Percentiles rank a stretch among this genome's conserved stretches.
Conservation (phyloP, 2,888 invertebrate species). For the Lycophotia porphyrea region DNA sequence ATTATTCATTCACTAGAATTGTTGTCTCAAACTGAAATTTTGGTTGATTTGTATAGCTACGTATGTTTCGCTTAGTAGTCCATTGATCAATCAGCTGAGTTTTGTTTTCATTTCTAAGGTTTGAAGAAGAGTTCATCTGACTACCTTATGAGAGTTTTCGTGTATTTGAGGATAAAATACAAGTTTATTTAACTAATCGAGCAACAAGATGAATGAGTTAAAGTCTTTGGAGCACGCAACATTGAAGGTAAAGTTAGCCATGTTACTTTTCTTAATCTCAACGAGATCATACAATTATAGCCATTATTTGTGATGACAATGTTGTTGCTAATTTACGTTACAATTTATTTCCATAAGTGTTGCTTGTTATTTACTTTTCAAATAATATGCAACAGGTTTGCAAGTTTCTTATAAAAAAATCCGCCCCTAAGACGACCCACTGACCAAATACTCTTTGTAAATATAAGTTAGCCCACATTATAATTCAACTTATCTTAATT, state of each 20-base stretch:
- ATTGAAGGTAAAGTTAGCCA: slow-evolving; percentile 92
- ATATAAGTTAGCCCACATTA: background rate
- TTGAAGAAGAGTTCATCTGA: slow-evolving; percentile 48
- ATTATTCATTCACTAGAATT: slow-evolving; percentile 6
- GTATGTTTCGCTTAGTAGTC: slow-evolving; percentile 49
- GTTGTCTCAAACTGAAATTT: slow-evolving; percentile 18
- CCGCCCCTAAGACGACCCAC: too few species aligned
- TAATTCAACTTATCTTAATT: background rate
- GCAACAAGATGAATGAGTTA: slow-evolving; percentile 95
- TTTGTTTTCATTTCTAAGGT: slow-evolving; percentile 84
- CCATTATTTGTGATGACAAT: slow-evolving; percentile 1
- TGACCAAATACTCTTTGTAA: background rate
- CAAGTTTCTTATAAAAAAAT: background rate
- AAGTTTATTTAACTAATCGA: slow-evolving; percentile 45
- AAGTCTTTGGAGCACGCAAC: slow-evolving; percentile 99
- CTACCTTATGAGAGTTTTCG: slow-evolving; percentile 22
- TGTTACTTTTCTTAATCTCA: slow-evolving; percentile 48
- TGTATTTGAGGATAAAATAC: slow-evolving; percentile 47
- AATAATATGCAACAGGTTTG: background rate
- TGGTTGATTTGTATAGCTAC: slow-evolving; percentile 62
- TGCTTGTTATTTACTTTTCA: background rate
- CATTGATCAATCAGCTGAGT: slow-evolving; percentile 85
- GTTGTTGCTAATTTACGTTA: background rate
- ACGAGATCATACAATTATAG: slow-evolving; percentile 21
- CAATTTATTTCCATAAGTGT: background rate